These are phyloP conservation scores for Cantharis rufa DNA, from an alignment of 2,888 invertebrate genomes.

Conservation along the genomic window DNA sequence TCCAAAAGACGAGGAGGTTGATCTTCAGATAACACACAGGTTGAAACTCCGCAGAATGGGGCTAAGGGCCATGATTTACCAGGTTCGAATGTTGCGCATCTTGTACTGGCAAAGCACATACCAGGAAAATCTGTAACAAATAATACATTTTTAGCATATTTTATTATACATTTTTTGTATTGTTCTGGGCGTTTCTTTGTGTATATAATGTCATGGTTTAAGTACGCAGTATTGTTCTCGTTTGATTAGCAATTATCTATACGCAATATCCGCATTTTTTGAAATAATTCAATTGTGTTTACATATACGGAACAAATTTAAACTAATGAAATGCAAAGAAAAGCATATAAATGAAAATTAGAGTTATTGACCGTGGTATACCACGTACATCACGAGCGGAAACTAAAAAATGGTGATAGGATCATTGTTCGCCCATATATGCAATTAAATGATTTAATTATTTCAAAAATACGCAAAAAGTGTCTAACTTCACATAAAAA, in stretches of 20 bases:
- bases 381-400: constrained; percentile 2
- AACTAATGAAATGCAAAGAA: not conserved
- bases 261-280: not conserved
- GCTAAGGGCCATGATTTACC: constrained; percentile 83
- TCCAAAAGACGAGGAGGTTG: constrained; percentile 76
- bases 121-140: constrained; percentile 78
- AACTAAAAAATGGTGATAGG: constrained; percentile 10
- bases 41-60: constrained; percentile 90
- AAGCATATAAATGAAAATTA: constrained; percentile 2
- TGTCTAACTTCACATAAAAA: too few relatives aligned
- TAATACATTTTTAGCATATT: not conserved
- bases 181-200: not conserved
- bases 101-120: constrained; percentile 88
- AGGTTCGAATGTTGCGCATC: constrained; percentile 85
- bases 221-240: not conserved
- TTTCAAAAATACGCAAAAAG: not conserved
- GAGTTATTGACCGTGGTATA: constrained; percentile 14
- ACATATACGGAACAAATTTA: constrained; percentile 6
- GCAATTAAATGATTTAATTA: not conserved
- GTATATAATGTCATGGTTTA: not conserved
- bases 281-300: not conserved
- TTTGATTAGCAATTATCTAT: not conserved
- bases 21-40: constrained; percentile 81
- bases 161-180: not conserved
- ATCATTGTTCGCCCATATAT: constrained; percentile 11